These are phyloP conservation scores for Drosophila pectinifera DNA, from an alignment of 1,140 invertebrate species.

Conservation along the genomic window DNA sequence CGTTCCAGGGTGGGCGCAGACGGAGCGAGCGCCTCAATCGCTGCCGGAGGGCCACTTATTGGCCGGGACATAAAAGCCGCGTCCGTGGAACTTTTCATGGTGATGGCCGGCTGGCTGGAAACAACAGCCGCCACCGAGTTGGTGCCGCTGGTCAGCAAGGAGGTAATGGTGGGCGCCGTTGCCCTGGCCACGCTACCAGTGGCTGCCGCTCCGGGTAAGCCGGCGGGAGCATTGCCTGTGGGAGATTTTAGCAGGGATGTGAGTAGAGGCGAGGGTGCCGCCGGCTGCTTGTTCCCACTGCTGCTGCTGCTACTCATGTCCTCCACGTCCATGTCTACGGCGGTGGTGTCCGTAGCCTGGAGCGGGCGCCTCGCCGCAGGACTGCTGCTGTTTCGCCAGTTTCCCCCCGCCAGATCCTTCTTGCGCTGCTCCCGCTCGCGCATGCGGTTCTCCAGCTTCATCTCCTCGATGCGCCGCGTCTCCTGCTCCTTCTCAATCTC, in stretches of 20 bases:
- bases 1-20: conserved; percentile 34
- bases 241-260: conserved; percentile 93
- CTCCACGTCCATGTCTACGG: conserved; percentile 80
- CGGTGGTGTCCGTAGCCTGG: conserved; percentile 64
- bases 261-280: conserved; percentile 89
- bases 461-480: conserved; percentile 88
- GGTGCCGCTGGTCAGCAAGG: conserved; percentile 53
- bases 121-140: conserved; percentile 31
- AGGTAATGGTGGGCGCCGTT: conserved; percentile 85
- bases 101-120: conserved; percentile 68
- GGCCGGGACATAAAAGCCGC: conserved; percentile 64
- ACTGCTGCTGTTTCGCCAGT: conserved; percentile 85
- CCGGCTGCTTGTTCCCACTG: conserved; percentile 38
- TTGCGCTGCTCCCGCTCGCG: conserved; percentile 89
- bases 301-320: conserved; percentile 60
- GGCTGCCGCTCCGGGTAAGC: not conserved
- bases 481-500: conserved; percentile 90
- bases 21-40: conserved; percentile 16
- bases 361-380: conserved; percentile 29
- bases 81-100: conserved; percentile 60
- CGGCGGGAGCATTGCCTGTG: conserved; percentile 82
- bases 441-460: conserved; percentile 88
- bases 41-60: conserved; percentile 65
- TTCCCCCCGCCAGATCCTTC: conserved; percentile 86
- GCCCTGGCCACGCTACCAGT: conserved; percentile 55